Percentiles rank a stretch among this genome's conserved stretches.
These are phyloP conservation scores for Macrophya alboannulata DNA, from an alignment of 2,888 invertebrate genomes.

Conservation along the genomic window DNA sequence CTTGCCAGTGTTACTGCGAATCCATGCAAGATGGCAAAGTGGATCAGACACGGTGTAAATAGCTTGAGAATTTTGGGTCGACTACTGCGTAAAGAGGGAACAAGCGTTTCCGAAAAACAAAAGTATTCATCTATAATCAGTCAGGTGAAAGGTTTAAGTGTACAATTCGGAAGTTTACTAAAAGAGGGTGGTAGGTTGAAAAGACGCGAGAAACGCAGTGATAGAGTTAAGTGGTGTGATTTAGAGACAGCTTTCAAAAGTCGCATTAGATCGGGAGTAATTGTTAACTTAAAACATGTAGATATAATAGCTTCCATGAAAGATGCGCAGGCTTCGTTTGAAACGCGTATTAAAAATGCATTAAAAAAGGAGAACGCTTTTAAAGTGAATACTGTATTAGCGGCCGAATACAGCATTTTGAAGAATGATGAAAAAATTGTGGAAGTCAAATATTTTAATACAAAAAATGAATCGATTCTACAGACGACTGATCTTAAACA, in stretches of 20 bases:
- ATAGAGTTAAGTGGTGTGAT: conserved; percentile 2
- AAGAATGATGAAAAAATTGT: conserved; percentile 59
- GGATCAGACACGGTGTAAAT: not conserved
- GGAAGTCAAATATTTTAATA: conserved; percentile 66
- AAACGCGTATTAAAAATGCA: conserved; percentile 57
- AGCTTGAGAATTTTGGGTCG: not conserved
- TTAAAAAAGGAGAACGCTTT: conserved; percentile 60
- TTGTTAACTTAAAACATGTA: conserved; percentile 57
- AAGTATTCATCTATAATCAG: not conserved
- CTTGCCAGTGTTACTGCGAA: not conserved
- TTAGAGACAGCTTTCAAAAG: not conserved
- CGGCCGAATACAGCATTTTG: conserved; percentile 61
- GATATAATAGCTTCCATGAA: conserved; percentile 59
- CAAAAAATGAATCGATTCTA: conserved; percentile 63
- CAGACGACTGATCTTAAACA: too few species aligned
- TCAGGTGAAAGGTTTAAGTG: not conserved
- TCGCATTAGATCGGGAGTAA: conserved; percentile 18
- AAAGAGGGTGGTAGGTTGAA: not conserved
- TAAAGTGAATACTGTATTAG: conserved; percentile 61
- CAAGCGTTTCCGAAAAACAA: not conserved
- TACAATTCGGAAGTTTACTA: not conserved
- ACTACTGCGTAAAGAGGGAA: not conserved
- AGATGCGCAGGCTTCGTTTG: conserved; percentile 57
- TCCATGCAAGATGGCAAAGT: not conserved
- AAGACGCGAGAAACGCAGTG: not conserved